A percentile compares a stretch with the other conserved stretches of the same genome.
phyloP scores from a whole-genome alignment of 2,797 vertebrate species.

The Petrocephalus sullivani region DNA sequence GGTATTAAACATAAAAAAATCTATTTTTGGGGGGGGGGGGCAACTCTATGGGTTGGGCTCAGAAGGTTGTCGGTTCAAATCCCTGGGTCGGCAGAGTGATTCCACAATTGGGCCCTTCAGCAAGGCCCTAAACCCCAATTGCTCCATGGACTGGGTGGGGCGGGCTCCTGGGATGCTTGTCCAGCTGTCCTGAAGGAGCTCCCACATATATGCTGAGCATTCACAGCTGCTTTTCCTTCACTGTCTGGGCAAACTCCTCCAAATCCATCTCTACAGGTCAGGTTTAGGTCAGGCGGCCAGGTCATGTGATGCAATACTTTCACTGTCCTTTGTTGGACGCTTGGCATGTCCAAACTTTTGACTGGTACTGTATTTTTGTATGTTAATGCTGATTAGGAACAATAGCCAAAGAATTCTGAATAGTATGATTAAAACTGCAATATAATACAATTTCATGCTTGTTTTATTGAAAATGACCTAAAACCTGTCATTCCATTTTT shows the following conservation, averaged over 20 bases:
- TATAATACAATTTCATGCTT: conserved; percentile 5
- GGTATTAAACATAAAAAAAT: neutral
- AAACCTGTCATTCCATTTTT: neutral
- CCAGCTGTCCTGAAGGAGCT: neutral
- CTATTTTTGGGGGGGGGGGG: neutral
- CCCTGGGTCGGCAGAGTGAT: no score
- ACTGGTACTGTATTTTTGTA: neutral
- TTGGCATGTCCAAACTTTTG: neutral
- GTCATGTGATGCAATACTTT: neutral
- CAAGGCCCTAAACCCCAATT: neutral
- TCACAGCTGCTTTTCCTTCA: neutral
- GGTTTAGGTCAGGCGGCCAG: no score
- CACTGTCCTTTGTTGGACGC: neutral
- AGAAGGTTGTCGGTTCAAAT: neutral
- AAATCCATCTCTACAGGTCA: no score
- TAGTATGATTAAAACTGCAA: neutral
- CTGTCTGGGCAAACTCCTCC: no score
- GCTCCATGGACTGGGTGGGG: neutral
- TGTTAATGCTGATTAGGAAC: neutral
- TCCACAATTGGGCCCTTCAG: no score
- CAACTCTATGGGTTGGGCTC: neutral
- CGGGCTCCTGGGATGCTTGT: neutral
- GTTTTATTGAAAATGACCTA: neutral
- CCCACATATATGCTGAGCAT: neutral
- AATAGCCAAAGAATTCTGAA: neutral